phyloP scores from a whole-genome alignment of 2,797 vertebrate genomes.

The Coregonus sp. region DNA sequence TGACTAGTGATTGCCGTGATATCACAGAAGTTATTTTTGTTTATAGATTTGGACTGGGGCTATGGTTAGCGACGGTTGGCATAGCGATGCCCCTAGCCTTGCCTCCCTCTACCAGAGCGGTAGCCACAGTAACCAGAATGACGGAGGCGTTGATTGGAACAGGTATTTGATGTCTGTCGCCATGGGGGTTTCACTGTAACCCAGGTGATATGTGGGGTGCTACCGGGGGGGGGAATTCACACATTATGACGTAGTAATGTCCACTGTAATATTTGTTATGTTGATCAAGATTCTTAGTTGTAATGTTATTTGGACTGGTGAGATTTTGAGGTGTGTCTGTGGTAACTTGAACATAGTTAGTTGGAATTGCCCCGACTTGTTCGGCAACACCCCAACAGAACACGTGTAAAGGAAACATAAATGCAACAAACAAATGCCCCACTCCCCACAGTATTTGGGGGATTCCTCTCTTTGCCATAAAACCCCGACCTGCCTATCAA shows the following conservation, averaged over 20 bases:
- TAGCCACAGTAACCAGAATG: constrained; percentile 6
- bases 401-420: neutral
- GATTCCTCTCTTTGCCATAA: constrained; percentile 5
- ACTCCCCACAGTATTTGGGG: neutral
- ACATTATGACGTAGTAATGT: neutral
- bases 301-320: neutral
- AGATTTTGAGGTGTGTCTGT: neutral
- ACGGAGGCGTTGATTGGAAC: constrained; percentile 52
- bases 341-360: neutral
- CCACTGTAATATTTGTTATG: too few species aligned
- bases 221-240: constrained; percentile 7
- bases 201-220: constrained; percentile 8
- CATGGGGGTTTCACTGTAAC: constrained; percentile 31
- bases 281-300: neutral
- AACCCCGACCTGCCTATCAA: constrained; percentile 1
- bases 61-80: too few species aligned
- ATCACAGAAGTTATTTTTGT: constrained; percentile 23
- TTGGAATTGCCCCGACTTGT: neutral
- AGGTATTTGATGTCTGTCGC: constrained; percentile 33
- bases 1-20: neutral
- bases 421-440: neutral
- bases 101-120: too few species aligned
- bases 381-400: neutral
- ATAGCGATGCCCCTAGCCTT: too few species aligned
- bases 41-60: neutral